phyloP scores from a whole-genome alignment of 2,797 vertebrate species.

The Siniperca scherzeri region DNA sequence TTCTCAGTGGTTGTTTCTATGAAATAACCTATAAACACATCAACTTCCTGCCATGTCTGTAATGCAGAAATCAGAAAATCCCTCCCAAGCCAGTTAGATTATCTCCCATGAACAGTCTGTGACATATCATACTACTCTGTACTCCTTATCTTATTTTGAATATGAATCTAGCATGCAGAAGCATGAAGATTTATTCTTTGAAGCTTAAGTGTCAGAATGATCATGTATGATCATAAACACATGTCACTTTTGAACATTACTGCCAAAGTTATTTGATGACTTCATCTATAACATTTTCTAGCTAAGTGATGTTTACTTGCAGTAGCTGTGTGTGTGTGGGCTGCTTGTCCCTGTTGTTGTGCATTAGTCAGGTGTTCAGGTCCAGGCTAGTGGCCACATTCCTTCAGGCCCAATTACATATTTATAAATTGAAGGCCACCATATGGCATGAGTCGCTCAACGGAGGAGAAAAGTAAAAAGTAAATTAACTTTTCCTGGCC shows the following conservation, averaged over 20 bases:
- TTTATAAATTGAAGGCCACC: conserved; percentile 48
- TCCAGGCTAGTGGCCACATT: conserved; percentile 33
- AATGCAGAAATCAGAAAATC: conserved; percentile 21
- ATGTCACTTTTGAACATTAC: conserved; percentile 28
- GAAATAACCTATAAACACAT: conserved; percentile 48
- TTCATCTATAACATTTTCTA: conserved; percentile 30
- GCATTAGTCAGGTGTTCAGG: conserved; percentile 52
- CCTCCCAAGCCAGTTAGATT: conserved; percentile 26
- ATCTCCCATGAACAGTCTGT: conserved; percentile 35
- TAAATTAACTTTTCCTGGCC: conserved; percentile 15
- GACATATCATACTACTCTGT: conserved; percentile 16
- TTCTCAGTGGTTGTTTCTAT: conserved; percentile 35
- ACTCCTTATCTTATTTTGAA: conserved; percentile 10
- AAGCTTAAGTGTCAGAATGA: not conserved
- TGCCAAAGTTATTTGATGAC: conserved; percentile 14
- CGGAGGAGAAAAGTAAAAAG: not conserved
- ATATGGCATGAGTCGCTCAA: conserved; percentile 38
- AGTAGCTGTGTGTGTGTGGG: conserved; percentile 26
- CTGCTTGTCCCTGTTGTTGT: conserved; percentile 24
- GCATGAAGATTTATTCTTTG: conserved; percentile 15
- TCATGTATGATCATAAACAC: conserved; percentile 18
- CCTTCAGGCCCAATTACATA: conserved; percentile 46
- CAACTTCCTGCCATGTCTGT: conserved; percentile 20
- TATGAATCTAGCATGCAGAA: not conserved
- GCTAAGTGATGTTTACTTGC: conserved; percentile 32